Evolutionary conservation across 2,888 invertebrate species (phyloP).

Genomic region (Eustalomyia histrio): DNA sequence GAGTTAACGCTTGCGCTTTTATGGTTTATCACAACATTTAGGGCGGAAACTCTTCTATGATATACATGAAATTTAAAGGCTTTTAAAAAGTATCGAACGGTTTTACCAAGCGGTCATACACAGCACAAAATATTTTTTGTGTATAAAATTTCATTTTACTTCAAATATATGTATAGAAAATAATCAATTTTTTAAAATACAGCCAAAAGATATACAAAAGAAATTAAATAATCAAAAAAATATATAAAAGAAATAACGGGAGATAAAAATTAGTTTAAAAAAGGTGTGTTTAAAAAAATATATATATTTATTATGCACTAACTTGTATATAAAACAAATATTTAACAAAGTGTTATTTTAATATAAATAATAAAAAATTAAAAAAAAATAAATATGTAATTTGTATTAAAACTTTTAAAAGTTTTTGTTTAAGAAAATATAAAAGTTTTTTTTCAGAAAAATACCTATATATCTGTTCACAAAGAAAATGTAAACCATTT

Average conservation of each 20-base stretch:
- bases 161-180: constrained; percentile 38
- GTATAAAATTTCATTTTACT: constrained; percentile 35
- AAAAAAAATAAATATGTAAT: background rate
- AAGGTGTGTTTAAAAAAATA: background rate
- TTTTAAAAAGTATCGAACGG: constrained; percentile 76
- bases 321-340: background rate
- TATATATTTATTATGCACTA: background rate
- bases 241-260: constrained; percentile 21
- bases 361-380: background rate
- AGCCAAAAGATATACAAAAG: background rate
- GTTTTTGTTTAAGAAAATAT: background rate
- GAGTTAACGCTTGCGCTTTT: constrained; percentile 61
- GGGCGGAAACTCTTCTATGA: constrained; percentile 78
- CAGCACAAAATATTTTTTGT: constrained; percentile 50
- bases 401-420: background rate
- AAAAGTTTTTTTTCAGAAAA: background rate
- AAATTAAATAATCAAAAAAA: constrained; percentile 18
- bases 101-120: constrained; percentile 73
- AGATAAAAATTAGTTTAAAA: background rate
- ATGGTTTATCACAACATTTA: constrained; percentile 64
- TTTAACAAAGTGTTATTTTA: background rate
- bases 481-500: constrained; percentile 25
- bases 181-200: constrained; percentile 31
- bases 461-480: constrained; percentile 12
- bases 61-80: constrained; percentile 77